Base-by-base conservation (phyloP, 2,113 vertebrate genomes). In the Etheostoma spectabile region DNA sequence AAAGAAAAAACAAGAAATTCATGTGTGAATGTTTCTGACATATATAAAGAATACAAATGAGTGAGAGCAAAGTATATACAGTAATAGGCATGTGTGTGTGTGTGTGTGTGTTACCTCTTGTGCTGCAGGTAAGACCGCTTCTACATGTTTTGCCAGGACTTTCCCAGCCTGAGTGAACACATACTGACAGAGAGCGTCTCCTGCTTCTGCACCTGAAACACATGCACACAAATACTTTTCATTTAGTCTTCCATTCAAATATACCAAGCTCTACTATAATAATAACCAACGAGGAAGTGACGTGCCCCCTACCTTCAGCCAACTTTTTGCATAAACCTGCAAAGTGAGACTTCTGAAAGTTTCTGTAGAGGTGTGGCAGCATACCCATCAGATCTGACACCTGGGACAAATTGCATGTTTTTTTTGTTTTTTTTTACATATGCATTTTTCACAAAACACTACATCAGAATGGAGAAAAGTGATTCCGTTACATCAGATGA, bases 291-390 rank as follows among this genome's bases (percentile, higher is more conserved):
- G 38, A 62, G 59, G 22, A 52, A 35, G 24, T 21, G 33, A 55
- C 1, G 6, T 10, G 0, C 0, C 6, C 3, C 63, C 6, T 92
- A 98, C 98, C 97, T 96, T 97, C 95, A 10, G 97, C 95, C 80
- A 99, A 48, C 80, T 93, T 96, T 88, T 71, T 95, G 91, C 97
- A 99, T 80, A 99, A 97, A 4, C 96, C 97, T 3, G 98, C 97
- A 24, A 99, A 97, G 64, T 93, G 93, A 78, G 95, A 93, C 89
- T 99, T 99, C 90, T 97, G 95, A 64, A 99, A 99, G 90, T 94
- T 92, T 83, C 93, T 94, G 88, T 99, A 99, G 60, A 99, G 93
- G 46, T 98, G 96, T 0, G 96, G 93, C 53, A 99, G 95, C 91
- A 99, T 96, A 4, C 95, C 97, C 92, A 97, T 94, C 60, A 96